Evolutionary conservation across 2,888 invertebrate species (phyloP), one percentile per base, ranked within the genome.

Genomic region (Tenthredo notha): DNA sequence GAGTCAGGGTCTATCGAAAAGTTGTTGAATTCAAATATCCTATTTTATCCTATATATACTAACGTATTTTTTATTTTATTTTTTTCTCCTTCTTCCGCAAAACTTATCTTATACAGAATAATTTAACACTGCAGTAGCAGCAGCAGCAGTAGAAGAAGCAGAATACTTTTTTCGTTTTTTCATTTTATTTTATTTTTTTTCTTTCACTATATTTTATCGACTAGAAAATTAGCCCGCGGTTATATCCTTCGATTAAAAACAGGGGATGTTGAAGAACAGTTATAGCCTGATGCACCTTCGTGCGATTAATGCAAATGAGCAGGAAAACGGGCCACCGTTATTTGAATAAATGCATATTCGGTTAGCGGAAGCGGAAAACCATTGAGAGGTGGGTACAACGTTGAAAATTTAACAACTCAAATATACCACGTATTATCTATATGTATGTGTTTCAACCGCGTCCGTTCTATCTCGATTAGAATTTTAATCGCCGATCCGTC

Each of bases 251-350:
- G 54, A 54, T 54, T 54, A 54, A 54, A 54, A 54, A 54, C n/a
- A 18, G n/a, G 54, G 54, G 54, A 4, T 3, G 54, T 54, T n/a
- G 54, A 54, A 54, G 54, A 54, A 54, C 54, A 67, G 72, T 74
- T 74, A 43, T 43, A 74, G 72, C 43, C 43, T 21, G 40, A 43
- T 74, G 72, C 72, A 43, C 43, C 72, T 74, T 6, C 15, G 43
- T 43, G 86, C 90, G 90, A 91, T 91, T 91, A 91, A 91, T 90
- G 90, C 89, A 91, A 91, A 92, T 91, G 90, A 90, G 65, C 87
- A 86, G 88, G 84, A 86, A 87, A 86, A 85, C 86, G 87, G 86
- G 86, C 85, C 85, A 84, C 54, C 85, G 85, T 75, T 87, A 87
- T 90, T 90, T 91, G 91, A 91, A 92, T 92, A 92, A 87, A 88